Evolutionary conservation across 2,797 vertebrate species (phyloP).

Genomic region (Etheostoma nigrum): DNA sequence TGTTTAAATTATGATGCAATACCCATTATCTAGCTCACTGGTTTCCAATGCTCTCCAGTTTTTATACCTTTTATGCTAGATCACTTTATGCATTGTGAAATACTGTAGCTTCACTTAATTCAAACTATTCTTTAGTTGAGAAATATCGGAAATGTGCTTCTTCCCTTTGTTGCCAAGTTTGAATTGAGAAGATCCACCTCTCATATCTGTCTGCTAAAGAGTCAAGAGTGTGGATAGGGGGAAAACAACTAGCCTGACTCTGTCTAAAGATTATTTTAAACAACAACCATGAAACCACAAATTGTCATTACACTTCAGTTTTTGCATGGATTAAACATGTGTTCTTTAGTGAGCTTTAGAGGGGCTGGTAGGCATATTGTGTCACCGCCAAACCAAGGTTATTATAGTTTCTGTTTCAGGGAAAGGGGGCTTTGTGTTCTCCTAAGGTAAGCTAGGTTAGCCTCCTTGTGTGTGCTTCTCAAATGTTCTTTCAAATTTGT

Average conservation of each 20-base stretch:
- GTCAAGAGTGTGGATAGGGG: not conserved
- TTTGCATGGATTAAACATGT: not conserved
- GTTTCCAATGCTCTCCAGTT: slow-evolving; percentile 24
- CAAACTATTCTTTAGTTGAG: no score
- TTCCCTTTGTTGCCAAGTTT: not conserved
- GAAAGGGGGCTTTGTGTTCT: no score
- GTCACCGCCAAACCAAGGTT: no score
- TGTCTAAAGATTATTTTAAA: not conserved
- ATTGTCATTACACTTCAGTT: not conserved
- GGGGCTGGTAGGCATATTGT: no score
- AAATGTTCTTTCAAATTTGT: no score
- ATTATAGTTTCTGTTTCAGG: no score
- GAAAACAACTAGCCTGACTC: not conserved
- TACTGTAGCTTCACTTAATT: not conserved
- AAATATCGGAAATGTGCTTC: not conserved
- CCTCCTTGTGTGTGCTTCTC: no score
- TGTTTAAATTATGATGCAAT: slow-evolving; percentile 41
- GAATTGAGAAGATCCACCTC: not conserved
- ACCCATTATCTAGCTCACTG: slow-evolving; percentile 46
- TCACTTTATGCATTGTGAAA: slow-evolving; percentile 17
- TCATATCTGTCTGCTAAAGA: not conserved
- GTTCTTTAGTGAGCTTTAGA: not conserved
- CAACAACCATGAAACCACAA: not conserved
- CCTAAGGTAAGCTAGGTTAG: no score
- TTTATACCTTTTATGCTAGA: slow-evolving; percentile 20